Evolutionary conservation across 2,113 vertebrate species (phyloP).

Genomic region (Leptobrachium leishanense): DNA sequence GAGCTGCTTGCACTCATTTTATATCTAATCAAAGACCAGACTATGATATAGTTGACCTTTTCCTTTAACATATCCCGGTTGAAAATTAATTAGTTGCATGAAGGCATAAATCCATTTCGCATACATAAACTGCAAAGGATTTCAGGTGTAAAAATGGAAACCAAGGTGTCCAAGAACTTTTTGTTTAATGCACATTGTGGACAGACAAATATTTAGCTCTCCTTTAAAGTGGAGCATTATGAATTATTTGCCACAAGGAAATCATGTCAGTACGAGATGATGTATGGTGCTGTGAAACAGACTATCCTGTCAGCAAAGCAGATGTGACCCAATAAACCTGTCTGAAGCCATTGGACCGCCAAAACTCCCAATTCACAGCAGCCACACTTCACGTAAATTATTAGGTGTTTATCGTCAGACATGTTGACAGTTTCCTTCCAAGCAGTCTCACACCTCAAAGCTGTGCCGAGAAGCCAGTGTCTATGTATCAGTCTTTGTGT

Average conservation of each 20-base stretch:
- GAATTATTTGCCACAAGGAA: background rate
- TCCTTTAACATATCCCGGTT: background rate
- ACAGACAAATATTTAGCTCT: background rate
- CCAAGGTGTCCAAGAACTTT: background rate
- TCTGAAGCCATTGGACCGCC: conserved; percentile 3
- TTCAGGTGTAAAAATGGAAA: no score
- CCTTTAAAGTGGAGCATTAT: background rate
- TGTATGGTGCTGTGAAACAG: conserved; percentile 5
- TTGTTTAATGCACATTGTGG: background rate
- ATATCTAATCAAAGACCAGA: background rate
- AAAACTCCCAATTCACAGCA: conserved; percentile 30
- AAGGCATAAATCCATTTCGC: background rate
- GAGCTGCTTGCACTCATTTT: background rate
- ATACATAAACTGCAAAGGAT: background rate
- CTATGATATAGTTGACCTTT: background rate
- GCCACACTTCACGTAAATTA: conserved; percentile 39
- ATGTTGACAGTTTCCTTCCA: conserved; percentile 33
- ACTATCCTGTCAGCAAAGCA: conserved; percentile 29
- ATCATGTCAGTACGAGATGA: conserved; percentile 9
- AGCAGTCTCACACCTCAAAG: conserved; percentile 35
- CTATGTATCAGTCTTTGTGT: background rate
- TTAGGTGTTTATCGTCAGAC: conserved; percentile 32
- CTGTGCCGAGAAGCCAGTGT: conserved; percentile 15
- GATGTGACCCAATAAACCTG: conserved; percentile 43
- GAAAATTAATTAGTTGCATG: background rate